Conservation (phyloP, 2,888 invertebrate genomes). For the Heteropelma amictum region DNA sequence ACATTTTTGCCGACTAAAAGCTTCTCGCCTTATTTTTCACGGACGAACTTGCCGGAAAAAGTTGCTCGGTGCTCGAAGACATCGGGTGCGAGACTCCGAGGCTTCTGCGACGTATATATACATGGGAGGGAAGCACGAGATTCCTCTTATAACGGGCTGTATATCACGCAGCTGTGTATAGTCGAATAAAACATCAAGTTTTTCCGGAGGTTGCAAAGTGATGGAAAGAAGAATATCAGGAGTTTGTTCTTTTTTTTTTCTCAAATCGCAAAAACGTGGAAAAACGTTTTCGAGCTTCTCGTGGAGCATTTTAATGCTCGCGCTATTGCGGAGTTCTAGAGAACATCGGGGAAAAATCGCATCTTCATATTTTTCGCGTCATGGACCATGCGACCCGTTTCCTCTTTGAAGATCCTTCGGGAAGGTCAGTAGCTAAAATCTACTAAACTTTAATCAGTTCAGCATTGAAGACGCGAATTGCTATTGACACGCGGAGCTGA, state of each 20-base stretch:
- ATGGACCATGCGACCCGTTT: not conserved
- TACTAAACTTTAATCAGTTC: constrained; percentile 7
- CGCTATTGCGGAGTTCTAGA: too few relatives aligned
- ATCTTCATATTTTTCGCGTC: too few relatives aligned
- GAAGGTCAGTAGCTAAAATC: not conserved
- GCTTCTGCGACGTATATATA: not conserved
- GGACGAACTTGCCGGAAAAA: constrained; percentile 37
- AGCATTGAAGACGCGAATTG: not conserved
- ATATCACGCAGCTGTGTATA: not conserved
- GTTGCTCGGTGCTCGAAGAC: constrained; percentile 25
- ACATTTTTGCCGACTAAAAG: constrained; percentile 18
- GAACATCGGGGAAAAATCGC: too few relatives aligned
- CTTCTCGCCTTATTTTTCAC: constrained; percentile 36
- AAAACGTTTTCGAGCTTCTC: too few relatives aligned
- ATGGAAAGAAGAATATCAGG: constrained; percentile 4
- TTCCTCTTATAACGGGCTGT: constrained; percentile 40
- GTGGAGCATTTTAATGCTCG: too few relatives aligned
- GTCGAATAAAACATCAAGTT: constrained; percentile 18
- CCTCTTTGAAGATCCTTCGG: not conserved
- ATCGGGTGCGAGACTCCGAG: constrained; percentile 7
- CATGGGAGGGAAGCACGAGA: constrained; percentile 26
- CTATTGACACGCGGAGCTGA: constrained; percentile 7
- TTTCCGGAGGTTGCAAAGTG: not conserved
- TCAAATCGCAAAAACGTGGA: too few relatives aligned
- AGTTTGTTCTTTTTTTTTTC: too few relatives aligned